phyloP scores from a whole-genome alignment of 2,113 vertebrate genomes.

The Calyptomena viridis region DNA sequence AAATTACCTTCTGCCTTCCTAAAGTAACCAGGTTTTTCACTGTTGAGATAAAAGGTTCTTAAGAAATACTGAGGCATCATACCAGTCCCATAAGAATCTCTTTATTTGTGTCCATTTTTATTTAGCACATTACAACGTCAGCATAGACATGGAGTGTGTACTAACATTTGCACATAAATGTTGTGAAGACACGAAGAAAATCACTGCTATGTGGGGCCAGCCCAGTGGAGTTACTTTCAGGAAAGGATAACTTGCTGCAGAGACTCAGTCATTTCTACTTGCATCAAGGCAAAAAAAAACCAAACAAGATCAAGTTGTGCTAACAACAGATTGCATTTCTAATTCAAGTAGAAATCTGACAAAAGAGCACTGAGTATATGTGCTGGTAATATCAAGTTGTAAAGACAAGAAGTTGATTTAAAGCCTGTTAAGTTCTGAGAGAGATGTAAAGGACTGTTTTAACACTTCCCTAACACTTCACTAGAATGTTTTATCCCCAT shows the following conservation, averaged over 20 bases:
- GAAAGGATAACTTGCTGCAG: neutral
- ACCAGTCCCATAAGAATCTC: conserved; percentile 13
- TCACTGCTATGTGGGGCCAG: neutral
- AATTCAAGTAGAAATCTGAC: neutral
- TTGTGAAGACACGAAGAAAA: neutral
- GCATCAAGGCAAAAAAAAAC: neutral
- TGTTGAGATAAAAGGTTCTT: neutral
- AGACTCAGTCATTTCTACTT: neutral
- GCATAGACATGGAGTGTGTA: neutral
- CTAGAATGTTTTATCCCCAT: conserved; percentile 18
- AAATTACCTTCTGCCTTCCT: neutral
- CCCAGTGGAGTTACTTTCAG: neutral
- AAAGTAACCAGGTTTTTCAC: neutral
- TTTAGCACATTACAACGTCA: conserved; percentile 40
- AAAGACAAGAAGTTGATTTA: neutral
- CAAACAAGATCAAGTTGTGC: neutral
- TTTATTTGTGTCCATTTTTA: conserved; percentile 62
- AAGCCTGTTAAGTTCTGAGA: neutral
- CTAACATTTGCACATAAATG: neutral
- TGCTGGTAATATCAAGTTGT: neutral
- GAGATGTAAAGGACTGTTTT: neutral
- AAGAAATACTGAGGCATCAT: neutral
- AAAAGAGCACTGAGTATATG: neutral
- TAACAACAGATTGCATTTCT: neutral
- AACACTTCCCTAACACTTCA: neutral